Base-by-base conservation (phyloP, 1,140 invertebrate species). In the Sipha flava region DNA sequence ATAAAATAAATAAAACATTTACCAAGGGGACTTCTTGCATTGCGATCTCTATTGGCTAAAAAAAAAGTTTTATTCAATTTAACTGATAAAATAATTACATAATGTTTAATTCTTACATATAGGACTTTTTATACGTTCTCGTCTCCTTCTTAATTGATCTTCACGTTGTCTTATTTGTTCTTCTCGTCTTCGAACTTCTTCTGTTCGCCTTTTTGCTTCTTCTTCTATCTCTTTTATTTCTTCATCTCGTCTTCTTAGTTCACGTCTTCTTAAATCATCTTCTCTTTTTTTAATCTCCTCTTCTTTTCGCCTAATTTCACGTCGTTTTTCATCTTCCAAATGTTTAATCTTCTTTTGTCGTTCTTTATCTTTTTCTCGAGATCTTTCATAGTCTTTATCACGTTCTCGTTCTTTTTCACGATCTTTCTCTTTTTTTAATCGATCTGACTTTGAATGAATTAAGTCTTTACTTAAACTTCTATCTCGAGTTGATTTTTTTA, bases 331-430 rank as follows among this genome's bases (percentile, higher is more conserved):
- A 45, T 81, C 77, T 43, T 57, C 52, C n/a, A 59, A 45, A 18
- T 49, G 40, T 62, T 57, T 85, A 10, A 85, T 84, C 31, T 85
- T 80, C 81, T 16, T 79, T 70, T 83, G 83, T 80, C 84, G 83
- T 45, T 87, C 86, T 66, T 85, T 84, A 34, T 82, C 85, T 83
- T 86, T 86, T 59, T 87, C 86, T 40, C 86, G 84, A 16, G 85
- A 83, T 40, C 86, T 86, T 3, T 86, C 84, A 80, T 86, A 84
- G 26, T 1, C 82, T 81, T 82, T 85, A 85, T 18, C 83, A n/a
- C 23, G 84, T n/a, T 80, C 85, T 86, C 80, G 84, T 83, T 62
- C 84, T 82, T 79, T 86, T 84, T 81, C 84, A 83, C 81, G 82
- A 85, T 23, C 80, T 81, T 18, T 85, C 85, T 82, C 82, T 83